Conservation (phyloP, 1,140 invertebrate species). For the Metopolophium dirhodum region DNA sequence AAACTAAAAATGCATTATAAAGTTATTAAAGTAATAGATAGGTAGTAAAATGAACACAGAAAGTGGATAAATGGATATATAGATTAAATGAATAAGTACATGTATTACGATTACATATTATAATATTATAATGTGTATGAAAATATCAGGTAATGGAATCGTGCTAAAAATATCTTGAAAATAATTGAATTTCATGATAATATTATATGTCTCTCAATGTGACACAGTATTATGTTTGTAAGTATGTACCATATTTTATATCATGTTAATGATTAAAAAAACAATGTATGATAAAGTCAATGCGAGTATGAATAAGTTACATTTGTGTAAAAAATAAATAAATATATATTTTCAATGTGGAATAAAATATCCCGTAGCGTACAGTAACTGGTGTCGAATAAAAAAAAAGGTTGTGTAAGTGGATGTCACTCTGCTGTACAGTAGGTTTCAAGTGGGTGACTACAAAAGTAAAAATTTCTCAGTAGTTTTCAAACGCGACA, state of each 20-base stretch:
- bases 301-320: no score
- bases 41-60: no score
- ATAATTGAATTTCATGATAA: not conserved
- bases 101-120: no score
- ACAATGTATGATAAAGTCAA: not conserved
- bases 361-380: not conserved
- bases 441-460: no score
- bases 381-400: not conserved
- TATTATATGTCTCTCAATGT: not conserved
- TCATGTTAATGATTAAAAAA: not conserved
- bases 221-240: not conserved
- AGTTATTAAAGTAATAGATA: not conserved
- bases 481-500: no score
- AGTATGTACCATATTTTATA: not conserved
- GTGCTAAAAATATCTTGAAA: not conserved
- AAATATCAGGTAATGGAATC: no score
- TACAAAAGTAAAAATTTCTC: no score
- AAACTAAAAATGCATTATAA: not conserved
- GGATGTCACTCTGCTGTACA: no score
- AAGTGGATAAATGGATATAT: no score
- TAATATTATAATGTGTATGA: no score
- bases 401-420: not conserved
- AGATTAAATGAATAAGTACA: no score
- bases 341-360: not conserved
- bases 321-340: no score